Base-by-base conservation (phyloP, 2,113 vertebrate species). In the Trochalopteron elliotii region DNA sequence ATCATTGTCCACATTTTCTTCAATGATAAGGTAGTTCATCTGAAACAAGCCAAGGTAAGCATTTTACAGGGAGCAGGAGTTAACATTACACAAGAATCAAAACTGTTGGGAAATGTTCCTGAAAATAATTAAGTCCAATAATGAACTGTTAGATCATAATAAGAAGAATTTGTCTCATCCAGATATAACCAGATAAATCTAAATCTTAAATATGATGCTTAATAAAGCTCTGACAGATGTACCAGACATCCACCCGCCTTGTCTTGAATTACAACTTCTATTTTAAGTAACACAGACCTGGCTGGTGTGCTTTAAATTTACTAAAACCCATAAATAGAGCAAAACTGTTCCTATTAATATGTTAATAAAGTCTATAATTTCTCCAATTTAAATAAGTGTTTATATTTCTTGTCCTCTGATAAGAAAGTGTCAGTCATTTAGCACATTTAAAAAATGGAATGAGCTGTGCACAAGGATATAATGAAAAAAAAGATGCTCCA, bases 1-100 rank as follows among this genome's bases (percentile, higher is more conserved):
- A 91, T 99, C 99, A 9, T 97, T 99, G 57, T 99, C 99, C 44
- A 98, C 98, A 0, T 98, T 98, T 40, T 99, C 99, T 89, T 99
- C 99, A 91, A 99, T 96, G 80, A 99, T 98, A 92, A 99, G 97
- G 94, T 98, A 98, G 83, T 98, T 99, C 90, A 99, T 98, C 99
- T 99, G 96, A 13, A 94, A 96, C 30, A 86, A 83, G 53, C 24
- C 86, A 94, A 95, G 39, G 53, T 57, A 80, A 94, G 53, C 35
- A 31, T 14, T 35, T 95, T 64, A 97, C 42, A 39, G 10, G 12
- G 14, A 87, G 39, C 68, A 53, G 4, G 15, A 85, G 31, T 52
- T 89, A 90, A 49, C 18, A 57, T 80, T 27, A 89, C 35, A 50
- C 55, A 83, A 88, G 50, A 35, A 76, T 55, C 67, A 68, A 65